Base-by-base conservation (phyloP, 2,888 invertebrate species). In the Caenorhabditis uteleia region DNA sequence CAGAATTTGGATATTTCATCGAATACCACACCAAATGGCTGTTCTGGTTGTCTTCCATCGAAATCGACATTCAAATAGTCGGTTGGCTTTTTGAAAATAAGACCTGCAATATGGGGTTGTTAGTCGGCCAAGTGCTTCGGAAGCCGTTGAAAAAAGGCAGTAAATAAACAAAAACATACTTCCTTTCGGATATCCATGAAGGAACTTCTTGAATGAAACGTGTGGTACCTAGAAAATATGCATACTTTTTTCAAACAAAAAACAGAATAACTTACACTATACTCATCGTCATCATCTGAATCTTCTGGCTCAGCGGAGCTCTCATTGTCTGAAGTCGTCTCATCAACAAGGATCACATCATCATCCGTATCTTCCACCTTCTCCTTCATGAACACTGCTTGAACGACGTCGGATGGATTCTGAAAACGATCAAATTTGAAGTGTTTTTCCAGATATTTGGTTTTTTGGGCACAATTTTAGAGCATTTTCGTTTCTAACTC, bases 21-120 rank as follows among this genome's bases (percentile, higher is more conserved):
- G 23, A 36, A 69, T 8, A 61, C 56, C 31, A 61, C 65, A 2
- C 69, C 69, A 1, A 69, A 55, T 14, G 69, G 69, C 14, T 56
- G 48, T 3, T 26, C 36, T 1, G 48, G 25, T 2, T 47, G 27
- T 2, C 42, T 14, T 25, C 25, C 29, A 0, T n/a, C 7, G 14
- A 38, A 8, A 20, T 36, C 43, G 3, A 43, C 16, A 1, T 2
- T 8, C 25, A 33, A 12, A 3, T 33, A 1, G 1, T 33, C 26
- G 16, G 10, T 23, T 1, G 33, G 31, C 16, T 48, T 12, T 43
- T 48, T 56, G 1, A 56, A 26, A 14, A n/a, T n/a, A n/a, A n/a
- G n/a, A n/a, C n/a, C n/a, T n/a, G n/a, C n/a, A n/a, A n/a, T n/a
- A n/a, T n/a, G n/a, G n/a, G n/a, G n/a, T n/a, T n/a, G n/a, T n/a